phyloP scores from a whole-genome alignment of 2,888 invertebrate species.

The Drosophila phalerata region DNA sequence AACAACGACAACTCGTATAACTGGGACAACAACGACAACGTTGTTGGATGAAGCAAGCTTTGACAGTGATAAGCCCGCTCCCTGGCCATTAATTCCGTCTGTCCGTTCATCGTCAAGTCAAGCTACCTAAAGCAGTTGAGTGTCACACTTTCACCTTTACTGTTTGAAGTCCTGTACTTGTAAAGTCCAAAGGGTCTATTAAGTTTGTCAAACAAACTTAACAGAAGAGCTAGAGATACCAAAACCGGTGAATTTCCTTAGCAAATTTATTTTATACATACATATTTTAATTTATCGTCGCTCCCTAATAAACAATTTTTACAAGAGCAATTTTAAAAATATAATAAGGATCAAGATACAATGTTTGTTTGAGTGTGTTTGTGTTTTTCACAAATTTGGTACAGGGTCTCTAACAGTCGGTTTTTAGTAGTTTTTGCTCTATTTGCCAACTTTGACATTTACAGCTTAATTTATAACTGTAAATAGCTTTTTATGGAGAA shows the following conservation, averaged over 20 bases:
- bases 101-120: conserved; percentile 30
- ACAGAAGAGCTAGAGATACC: too few relatives aligned
- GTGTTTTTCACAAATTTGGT: background rate
- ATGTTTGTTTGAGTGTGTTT: background rate
- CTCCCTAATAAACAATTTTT: too few relatives aligned
- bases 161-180: background rate
- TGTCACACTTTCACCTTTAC: conserved; percentile 9
- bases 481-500: conserved; percentile 19
- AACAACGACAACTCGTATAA: conserved; percentile 6
- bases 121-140: conserved; percentile 23
- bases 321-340: background rate
- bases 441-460: conserved; percentile 21
- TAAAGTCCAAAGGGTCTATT: background rate
- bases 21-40: conserved; percentile 5
- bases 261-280: too few relatives aligned
- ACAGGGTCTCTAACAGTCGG: background rate
- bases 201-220: background rate
- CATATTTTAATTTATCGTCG: too few relatives aligned
- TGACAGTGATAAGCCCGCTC: conserved; percentile 64
- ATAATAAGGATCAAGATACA: too few relatives aligned
- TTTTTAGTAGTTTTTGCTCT: background rate
- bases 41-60: conserved; percentile 32
- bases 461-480: conserved; percentile 18
- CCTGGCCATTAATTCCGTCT: conserved; percentile 58
- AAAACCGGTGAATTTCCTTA: too few relatives aligned